Evolutionary conservation across 1,140 invertebrate species (phyloP), one percentile per base, ranked within the genome.

Genomic region (Aphelenchoides besseyi): DNA sequence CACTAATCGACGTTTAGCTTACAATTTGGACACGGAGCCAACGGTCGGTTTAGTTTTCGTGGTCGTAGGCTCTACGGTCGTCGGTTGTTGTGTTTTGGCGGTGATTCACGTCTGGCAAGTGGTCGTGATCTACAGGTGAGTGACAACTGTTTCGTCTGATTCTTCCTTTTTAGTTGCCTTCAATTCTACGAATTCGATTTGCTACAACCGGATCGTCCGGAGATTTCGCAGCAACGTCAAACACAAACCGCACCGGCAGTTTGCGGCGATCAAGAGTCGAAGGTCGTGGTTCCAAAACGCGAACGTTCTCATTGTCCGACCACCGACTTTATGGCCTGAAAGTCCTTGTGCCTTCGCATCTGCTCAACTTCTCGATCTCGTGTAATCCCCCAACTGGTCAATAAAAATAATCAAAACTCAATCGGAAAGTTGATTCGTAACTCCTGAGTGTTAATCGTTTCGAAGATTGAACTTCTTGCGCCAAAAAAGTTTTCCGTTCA

Each of bases 121-220:
- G 30, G 35, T 76, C 16, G 69, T 80, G 36, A 80, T 79, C 26
- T 80, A 78, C 62, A 75, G n/a, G n/a, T n/a, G n/a, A n/a, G n/a
- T n/a, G n/a, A n/a, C n/a, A n/a, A n/a, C n/a, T n/a, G n/a, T n/a
- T n/a, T n/a, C n/a, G n/a, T n/a, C n/a, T n/a, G n/a, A n/a, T n/a
- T n/a, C n/a, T n/a, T n/a, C n/a, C n/a, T n/a, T n/a, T n/a, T n/a
- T n/a, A n/a, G 72, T 37, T 76, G 75, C 26, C 69, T 76, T 28
- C 64, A 76, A 64, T 76, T 76, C 52, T 76, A 75, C 18, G 75
- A 76, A 67, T 69, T 69, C 29, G 74, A 66, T 33, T 32, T 41
- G 37, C n/a, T 61, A 16, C 16, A 32, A 37, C 63, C 63, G 16
- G 63, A 66, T 3, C 63, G 63, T 2, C 28, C 63, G 16, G 30